Conservation (phyloP, 1,140 invertebrate species). For the Anagrus nilaparvatae region DNA sequence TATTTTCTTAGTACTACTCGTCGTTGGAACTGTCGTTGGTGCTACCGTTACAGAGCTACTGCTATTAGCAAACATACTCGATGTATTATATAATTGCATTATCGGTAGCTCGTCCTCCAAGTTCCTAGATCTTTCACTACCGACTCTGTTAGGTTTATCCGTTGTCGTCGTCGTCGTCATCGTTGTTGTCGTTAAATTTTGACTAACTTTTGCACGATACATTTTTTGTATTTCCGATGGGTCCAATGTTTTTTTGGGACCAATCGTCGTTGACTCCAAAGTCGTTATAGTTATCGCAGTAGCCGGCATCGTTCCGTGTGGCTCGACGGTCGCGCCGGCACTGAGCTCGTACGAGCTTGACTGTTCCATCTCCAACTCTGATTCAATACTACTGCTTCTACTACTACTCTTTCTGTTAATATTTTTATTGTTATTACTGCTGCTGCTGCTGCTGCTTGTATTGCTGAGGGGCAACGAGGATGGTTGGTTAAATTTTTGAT, state of each 20-base stretch:
- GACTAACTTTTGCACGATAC: constrained; percentile 24
- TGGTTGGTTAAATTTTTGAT: too few species aligned
- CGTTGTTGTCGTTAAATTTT: background rate
- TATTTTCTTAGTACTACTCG: constrained; percentile 11
- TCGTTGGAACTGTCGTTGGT: background rate
- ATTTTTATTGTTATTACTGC: background rate
- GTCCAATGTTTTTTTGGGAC: constrained; percentile 19
- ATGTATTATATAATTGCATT: constrained; percentile 39
- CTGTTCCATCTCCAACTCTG: constrained; percentile 11
- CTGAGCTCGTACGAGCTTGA: constrained; percentile 28
- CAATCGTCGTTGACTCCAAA: constrained; percentile 15
- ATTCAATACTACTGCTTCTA: constrained; percentile 12
- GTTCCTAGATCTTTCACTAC: constrained; percentile 33
- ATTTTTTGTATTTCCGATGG: constrained; percentile 37
- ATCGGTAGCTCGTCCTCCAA: constrained; percentile 35
- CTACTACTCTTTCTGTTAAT: constrained; percentile 1
- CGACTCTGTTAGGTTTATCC: constrained; percentile 15
- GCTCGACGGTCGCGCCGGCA: constrained; percentile 36
- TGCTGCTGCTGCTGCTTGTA: constrained; percentile 1
- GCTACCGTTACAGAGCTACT: background rate
- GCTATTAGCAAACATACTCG: constrained; percentile 33
- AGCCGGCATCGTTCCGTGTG: constrained; percentile 24
- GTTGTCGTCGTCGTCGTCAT: constrained; percentile 15
- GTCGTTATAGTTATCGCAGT: background rate
- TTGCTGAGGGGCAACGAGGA: too few species aligned